Conservation (phyloP, 2,888 invertebrate species). For the Pterostichus madidus region DNA sequence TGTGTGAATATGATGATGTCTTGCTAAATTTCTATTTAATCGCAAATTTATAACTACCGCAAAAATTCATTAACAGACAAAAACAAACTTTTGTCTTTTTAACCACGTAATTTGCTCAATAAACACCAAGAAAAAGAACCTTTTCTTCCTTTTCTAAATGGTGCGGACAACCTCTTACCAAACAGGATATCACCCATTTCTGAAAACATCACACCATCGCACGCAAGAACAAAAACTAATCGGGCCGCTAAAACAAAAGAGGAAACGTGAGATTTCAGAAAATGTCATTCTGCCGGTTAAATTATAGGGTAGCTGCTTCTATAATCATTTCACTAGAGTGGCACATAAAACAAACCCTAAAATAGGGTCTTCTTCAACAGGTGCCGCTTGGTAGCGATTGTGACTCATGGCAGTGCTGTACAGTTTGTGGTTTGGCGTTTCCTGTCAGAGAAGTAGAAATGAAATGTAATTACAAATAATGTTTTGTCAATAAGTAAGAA, state of each 20-base stretch:
- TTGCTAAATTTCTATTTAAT: constrained; percentile 31
- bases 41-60: constrained; percentile 43
- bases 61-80: constrained; percentile 37
- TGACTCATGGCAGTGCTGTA: constrained; percentile 47
- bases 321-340: constrained; percentile 8
- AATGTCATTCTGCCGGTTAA: constrained; percentile 59
- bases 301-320: constrained; percentile 55
- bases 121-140: constrained; percentile 32
- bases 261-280: constrained; percentile 64
- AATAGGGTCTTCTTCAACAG: too few relatives aligned
- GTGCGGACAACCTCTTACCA: constrained; percentile 30
- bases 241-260: constrained; percentile 65
- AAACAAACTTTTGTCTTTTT: constrained; percentile 22
- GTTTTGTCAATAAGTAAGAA: constrained; percentile 64
- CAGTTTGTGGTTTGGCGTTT: constrained; percentile 65
- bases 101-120: constrained; percentile 38
- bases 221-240: constrained; percentile 61
- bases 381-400: not conserved
- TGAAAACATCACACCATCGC: constrained; percentile 44
- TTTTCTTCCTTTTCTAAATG: constrained; percentile 22
- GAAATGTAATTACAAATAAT: constrained; percentile 65
- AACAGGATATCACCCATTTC: constrained; percentile 64
- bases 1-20: not conserved
- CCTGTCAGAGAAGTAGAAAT: constrained; percentile 58
- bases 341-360: not conserved